Percentiles rank a stretch among this genome's conserved stretches.
Evolutionary conservation across 2,113 vertebrate genomes (phyloP).

Genomic region (Mastomys coucha): DNA sequence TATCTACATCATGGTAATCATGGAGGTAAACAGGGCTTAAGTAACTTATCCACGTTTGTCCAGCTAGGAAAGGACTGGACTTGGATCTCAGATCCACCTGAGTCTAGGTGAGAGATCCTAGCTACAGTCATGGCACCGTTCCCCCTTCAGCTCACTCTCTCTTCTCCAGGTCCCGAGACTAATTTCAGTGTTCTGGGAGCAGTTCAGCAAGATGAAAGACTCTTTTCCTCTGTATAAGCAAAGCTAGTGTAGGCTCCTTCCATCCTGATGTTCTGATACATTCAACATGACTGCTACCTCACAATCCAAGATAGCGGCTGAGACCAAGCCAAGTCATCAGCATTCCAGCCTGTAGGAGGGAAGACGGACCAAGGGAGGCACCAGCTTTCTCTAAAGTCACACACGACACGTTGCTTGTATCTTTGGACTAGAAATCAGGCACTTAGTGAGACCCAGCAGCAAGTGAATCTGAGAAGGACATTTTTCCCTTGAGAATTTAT

Average conservation of each 20-base stretch:
- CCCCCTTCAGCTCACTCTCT: not conserved
- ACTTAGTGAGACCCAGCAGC: not conserved
- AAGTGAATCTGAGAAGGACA: not conserved
- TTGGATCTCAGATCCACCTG: not conserved
- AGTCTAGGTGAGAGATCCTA: not conserved
- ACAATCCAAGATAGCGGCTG: not conserved
- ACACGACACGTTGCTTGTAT: not conserved
- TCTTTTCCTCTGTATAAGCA: not conserved
- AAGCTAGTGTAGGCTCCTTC: not conserved
- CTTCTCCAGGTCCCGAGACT: not conserved
- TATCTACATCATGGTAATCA: too few relatives aligned
- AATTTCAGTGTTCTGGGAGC: not conserved
- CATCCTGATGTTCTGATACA: not conserved
- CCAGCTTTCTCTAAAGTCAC: not conserved
- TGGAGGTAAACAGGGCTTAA: not conserved
- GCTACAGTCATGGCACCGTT: not conserved
- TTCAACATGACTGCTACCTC: not conserved
- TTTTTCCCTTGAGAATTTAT: not conserved
- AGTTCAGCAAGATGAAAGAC: not conserved
- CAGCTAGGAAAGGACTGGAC: not conserved
- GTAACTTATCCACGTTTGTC: not conserved
- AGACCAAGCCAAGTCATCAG: not conserved
- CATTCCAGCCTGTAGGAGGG: not conserved
- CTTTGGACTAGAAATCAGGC: not conserved
- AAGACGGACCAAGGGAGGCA: not conserved